phyloP scores from a whole-genome alignment of 2,888 invertebrate species.

The Leucoptera coffeella region DNA sequence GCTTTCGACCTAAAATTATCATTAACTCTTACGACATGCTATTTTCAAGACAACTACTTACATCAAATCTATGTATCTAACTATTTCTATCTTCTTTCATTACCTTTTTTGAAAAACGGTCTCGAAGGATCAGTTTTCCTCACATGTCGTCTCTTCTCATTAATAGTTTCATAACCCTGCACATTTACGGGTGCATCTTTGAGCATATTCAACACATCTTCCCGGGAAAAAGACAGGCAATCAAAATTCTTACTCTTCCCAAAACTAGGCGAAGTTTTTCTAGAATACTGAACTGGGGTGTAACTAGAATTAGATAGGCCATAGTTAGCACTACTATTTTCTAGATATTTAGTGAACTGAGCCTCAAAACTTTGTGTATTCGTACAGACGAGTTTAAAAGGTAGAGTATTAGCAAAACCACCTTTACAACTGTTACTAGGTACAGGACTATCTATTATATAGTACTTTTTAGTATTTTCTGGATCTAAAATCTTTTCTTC shows the following conservation, averaged over 20 bases:
- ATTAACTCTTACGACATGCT: too few species aligned
- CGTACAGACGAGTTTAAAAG: conserved; percentile 32
- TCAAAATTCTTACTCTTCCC: conserved; percentile 20
- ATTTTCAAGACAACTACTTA: too few species aligned
- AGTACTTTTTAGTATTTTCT: conserved; percentile 15
- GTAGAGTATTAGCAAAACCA: conserved; percentile 26
- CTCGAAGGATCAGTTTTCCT: conserved; percentile 35
- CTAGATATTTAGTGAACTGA: conserved; percentile 31
- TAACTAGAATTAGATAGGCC: conserved; percentile 15
- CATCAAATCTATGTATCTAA: conserved; percentile 16
- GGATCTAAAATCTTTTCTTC: conserved; percentile 9
- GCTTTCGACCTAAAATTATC: too few species aligned
- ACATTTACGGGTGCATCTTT: conserved; percentile 37
- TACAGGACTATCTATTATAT: conserved; percentile 29
- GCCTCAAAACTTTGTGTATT: conserved; percentile 30
- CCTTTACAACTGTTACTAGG: conserved; percentile 19
- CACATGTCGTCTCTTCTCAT: conserved; percentile 25
- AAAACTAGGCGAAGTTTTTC: conserved; percentile 24
- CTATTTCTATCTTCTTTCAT: conserved; percentile 15
- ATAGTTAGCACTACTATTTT: too few species aligned
- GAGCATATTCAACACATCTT: conserved; percentile 37
- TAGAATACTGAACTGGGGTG: conserved; percentile 17
- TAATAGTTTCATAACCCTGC: conserved; percentile 19
- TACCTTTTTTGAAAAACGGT: conserved; percentile 22
- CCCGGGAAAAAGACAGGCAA: conserved; percentile 20